These are phyloP conservation scores for Enteromius argenteus DNA, from an alignment of 2,797 vertebrate genomes.

Conservation along the genomic window DNA sequence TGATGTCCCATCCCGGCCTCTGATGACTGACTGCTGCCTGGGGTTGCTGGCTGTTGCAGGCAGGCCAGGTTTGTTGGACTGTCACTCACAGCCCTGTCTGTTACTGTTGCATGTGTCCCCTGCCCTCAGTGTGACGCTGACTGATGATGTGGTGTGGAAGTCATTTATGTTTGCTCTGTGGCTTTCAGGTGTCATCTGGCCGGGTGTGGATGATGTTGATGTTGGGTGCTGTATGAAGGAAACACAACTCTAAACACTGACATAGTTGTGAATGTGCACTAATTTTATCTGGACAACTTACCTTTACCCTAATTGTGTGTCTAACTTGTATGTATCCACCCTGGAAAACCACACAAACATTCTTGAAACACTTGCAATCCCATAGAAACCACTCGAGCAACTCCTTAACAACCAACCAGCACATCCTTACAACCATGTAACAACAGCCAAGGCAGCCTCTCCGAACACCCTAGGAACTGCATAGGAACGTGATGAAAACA, in stretches of 20 bases:
- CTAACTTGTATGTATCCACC: background rate
- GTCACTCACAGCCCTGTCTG: conserved; percentile 59
- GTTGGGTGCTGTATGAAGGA: conserved; percentile 31
- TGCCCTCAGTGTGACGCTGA: conserved; percentile 39
- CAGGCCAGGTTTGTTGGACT: conserved; percentile 84
- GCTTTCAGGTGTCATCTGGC: conserved; percentile 26
- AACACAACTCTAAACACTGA: background rate
- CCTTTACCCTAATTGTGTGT: background rate
- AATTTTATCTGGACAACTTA: background rate
- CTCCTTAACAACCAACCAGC: background rate
- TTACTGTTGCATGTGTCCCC: conserved; percentile 60
- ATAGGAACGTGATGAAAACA: background rate
- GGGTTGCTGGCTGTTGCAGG: conserved; percentile 80
- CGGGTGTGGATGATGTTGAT: conserved; percentile 53
- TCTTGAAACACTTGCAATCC: background rate
- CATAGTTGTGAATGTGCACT: background rate
- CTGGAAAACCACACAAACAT: background rate
- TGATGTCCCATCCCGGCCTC: conserved; percentile 63
- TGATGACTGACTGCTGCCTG: conserved; percentile 70
- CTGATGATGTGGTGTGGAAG: conserved; percentile 49
- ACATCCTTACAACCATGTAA: background rate
- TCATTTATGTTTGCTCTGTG: conserved; percentile 36
- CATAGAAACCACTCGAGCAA: background rate
- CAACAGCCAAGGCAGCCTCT: background rate
- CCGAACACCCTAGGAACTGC: background rate